Conservation (phyloP, 2,113 vertebrate species). For the Corapipo altera region DNA sequence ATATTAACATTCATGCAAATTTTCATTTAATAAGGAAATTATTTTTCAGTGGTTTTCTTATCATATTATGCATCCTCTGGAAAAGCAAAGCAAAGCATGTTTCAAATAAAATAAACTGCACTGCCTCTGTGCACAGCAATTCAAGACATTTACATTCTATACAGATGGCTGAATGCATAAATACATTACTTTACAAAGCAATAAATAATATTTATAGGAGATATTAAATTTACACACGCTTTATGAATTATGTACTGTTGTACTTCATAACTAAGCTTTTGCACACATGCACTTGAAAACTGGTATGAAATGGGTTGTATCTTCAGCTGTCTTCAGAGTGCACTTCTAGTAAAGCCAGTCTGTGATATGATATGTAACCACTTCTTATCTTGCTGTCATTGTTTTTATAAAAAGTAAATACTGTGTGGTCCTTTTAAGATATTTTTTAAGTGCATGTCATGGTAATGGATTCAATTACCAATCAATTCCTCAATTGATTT, state of each 20-base stretch:
- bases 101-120: constrained; percentile 55
- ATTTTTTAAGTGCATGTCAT: neutral
- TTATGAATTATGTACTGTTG: neutral
- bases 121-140: constrained; percentile 39
- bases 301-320: neutral
- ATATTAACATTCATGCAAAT: constrained; percentile 24
- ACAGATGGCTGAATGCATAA: neutral
- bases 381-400: neutral
- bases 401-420: neutral
- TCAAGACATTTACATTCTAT: neutral
- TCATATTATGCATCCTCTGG: constrained; percentile 42
- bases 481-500: neutral
- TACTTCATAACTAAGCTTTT: neutral
- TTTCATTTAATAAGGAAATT: constrained; percentile 27
- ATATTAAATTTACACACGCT: constrained; percentile 6
- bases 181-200: constrained; percentile 47
- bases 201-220: constrained; percentile 50
- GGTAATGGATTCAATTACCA: too few relatives aligned
- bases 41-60: constrained; percentile 20
- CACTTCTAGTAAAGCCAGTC: neutral
- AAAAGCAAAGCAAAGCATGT: constrained; percentile 33
- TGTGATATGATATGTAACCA: neutral
- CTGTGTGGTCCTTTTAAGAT: neutral
- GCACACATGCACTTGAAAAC: neutral
- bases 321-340: neutral